phyloP scores from a whole-genome alignment of 2,888 invertebrate species.

The Empis stercorea region DNA sequence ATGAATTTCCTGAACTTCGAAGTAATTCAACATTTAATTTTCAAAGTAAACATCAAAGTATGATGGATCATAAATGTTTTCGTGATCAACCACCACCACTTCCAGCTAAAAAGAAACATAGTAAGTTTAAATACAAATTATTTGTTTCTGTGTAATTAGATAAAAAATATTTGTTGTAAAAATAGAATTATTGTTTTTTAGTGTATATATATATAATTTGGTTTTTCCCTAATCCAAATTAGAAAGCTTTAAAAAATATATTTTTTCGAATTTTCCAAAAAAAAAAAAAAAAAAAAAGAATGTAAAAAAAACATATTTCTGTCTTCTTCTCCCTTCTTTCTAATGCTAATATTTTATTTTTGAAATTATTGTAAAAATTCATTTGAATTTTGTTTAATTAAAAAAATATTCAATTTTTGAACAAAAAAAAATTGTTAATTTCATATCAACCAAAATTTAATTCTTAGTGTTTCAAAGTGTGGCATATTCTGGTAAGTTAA shows the following conservation, averaged over 20 bases:
- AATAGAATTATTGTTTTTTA: not conserved
- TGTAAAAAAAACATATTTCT: too few species aligned
- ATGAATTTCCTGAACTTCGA: conserved; percentile 9
- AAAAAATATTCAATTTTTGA: too few species aligned
- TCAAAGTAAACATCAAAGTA: conserved; percentile 34
- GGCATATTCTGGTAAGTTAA: conserved; percentile 83
- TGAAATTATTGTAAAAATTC: too few species aligned
- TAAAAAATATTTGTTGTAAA: not conserved
- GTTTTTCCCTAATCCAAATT: too few species aligned
- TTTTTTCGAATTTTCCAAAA: not conserved
- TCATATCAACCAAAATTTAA: too few species aligned
- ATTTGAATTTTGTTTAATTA: too few species aligned
- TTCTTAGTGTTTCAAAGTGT: conserved; percentile 84
- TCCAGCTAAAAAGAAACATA: conserved; percentile 87
- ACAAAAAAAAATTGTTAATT: too few species aligned
- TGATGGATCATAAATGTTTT: conserved; percentile 25
- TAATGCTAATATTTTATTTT: too few species aligned
- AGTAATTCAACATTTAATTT: conserved; percentile 18
- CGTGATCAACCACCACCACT: conserved; percentile 70
- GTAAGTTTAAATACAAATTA: conserved; percentile 48
- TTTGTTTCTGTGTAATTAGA: not conserved
- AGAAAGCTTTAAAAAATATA: not conserved
- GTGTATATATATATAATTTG: too few species aligned
- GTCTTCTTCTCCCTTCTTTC: too few species aligned
- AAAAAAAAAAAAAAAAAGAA: too few species aligned